Base-by-base conservation (phyloP, 1,140 invertebrate genomes). In the Leptopilina clavipes region DNA sequence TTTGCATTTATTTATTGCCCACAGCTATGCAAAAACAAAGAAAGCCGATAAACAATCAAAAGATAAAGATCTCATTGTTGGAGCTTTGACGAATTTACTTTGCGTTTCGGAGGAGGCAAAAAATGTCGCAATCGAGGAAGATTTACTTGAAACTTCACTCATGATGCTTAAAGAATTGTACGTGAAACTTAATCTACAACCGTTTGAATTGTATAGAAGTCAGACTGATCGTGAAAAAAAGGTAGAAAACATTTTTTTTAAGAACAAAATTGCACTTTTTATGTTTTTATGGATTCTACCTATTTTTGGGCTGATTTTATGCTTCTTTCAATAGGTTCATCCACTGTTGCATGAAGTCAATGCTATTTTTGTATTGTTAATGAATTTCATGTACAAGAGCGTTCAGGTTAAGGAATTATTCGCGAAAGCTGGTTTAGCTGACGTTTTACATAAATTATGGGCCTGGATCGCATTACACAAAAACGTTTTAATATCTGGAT, bases 391-490 rank as follows among this genome's bases (percentile, higher is more conserved):
- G 83, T 84, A 88, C 17, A 85, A 86, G 37, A 84, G 85, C 78
- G 74, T 59, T 18, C 52, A 81, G 17, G 89, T 90, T 1, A 93
- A 92, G 77, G 78, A 82, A 54, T 81, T 81, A 52, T 84, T 91
- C 5, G 86, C 87, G 0, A 81, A 86, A 70, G 81, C 85, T 31
- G 91, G 91, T 43, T 83, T 93, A 14, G 88, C 92, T 8, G 92
- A 93, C 81, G 77, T 91, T 5, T 70, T 92, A 8, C 92, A 93
- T 74, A 93, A 93, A 83, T 78, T 92, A 19, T 93, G 92, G 92
- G 83, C 84, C 18, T 92, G 92, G 91, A 89, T 91, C 74, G 84
- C 82, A 12, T 82, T 89, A n/a, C 89, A 90, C 79, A 90, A 90
- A 77, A 78, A 54, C 70, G 83, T 91, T 9, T 70, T 90, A 0